phyloP scores from a whole-genome alignment of 2,113 vertebrate genomes.

The Dipodomys spectabilis region DNA sequence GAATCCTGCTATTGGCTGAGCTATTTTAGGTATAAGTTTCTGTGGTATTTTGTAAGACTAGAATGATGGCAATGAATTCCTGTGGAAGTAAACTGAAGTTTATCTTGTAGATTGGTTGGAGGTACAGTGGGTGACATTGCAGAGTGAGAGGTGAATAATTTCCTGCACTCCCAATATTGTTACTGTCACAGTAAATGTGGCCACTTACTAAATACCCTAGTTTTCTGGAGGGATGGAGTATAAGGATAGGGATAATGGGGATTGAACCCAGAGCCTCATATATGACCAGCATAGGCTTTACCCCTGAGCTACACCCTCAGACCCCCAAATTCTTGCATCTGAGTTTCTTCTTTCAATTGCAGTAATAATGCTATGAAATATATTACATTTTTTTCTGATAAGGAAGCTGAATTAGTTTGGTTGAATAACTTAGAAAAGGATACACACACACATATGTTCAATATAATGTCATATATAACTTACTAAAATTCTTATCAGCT shows the following conservation, averaged over 20 bases:
- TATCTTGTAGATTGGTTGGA: background rate
- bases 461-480: background rate
- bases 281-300: background rate
- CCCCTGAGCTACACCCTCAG: background rate
- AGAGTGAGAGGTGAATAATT: background rate
- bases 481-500: conserved; percentile 20
- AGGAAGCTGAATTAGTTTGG: conserved; percentile 2
- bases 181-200: background rate
- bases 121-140: background rate
- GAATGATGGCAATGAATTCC: background rate
- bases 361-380: background rate
- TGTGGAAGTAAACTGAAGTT: background rate
- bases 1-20: background rate
- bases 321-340: background rate
- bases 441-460: background rate
- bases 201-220: background rate
- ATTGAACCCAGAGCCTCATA: background rate
- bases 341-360: background rate
- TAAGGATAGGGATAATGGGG: too few relatives aligned
- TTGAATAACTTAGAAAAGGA: conserved; percentile 11
- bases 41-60: background rate
- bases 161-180: background rate
- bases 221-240: background rate
- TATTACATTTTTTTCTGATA: background rate
- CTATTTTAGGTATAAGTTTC: background rate